phyloP scores from a whole-genome alignment of 2,113 vertebrate species.

The Myiopsitta monachus region DNA sequence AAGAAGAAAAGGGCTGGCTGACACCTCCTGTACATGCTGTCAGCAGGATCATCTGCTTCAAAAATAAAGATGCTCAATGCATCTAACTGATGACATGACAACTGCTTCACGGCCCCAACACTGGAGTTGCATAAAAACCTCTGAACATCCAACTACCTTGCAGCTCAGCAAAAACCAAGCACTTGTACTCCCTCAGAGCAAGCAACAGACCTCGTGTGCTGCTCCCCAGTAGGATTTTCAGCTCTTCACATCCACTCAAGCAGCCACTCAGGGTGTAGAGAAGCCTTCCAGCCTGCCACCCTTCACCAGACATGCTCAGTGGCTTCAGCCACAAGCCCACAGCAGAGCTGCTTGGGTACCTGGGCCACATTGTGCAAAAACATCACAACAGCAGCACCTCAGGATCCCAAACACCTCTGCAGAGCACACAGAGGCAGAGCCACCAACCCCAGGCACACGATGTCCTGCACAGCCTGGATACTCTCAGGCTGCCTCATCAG shows the following conservation, averaged over 20 bases:
- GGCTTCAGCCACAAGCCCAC: not conserved
- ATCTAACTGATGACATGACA: constrained; percentile 4
- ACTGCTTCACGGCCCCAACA: not conserved
- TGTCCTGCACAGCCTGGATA: not conserved
- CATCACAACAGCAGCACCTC: not conserved
- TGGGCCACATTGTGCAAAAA: not conserved
- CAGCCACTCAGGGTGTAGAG: not conserved
- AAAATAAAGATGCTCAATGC: constrained; percentile 15
- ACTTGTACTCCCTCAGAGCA: not conserved
- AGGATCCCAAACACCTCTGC: not conserved
- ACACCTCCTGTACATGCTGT: constrained; percentile 21
- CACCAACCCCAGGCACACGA: not conserved
- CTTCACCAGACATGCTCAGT: not conserved
- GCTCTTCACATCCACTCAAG: not conserved
- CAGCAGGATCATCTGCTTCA: constrained; percentile 33
- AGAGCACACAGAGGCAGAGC: accelerated
- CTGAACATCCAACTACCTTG: not conserved
- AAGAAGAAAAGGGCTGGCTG: constrained; percentile 1
- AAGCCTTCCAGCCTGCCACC: not conserved
- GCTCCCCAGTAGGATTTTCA: not conserved
- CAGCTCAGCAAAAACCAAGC: not conserved
- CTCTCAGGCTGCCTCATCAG: not conserved
- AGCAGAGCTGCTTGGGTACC: not conserved
- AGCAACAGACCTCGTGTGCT: not conserved
- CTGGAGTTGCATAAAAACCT: not conserved